A percentile compares a stretch with the other conserved stretches of the same genome.
Conservation (phyloP, 2,888 invertebrate genomes). For the Halocaridina rubra region DNA sequence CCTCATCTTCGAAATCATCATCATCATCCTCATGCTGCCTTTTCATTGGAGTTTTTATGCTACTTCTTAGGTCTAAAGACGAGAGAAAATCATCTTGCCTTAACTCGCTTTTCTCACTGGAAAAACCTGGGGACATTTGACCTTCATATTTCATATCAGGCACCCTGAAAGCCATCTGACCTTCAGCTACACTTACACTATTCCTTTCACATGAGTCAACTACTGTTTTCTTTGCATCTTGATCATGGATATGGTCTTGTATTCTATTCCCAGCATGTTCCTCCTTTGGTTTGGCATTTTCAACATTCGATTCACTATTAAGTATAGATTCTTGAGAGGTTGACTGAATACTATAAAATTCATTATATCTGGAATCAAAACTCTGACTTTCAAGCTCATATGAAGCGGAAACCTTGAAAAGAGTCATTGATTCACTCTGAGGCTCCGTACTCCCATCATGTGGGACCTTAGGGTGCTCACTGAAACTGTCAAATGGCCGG, state of each 20-base stretch:
- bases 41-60: slow-evolving; percentile 30
- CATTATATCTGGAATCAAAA: slow-evolving; percentile 41
- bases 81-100: slow-evolving; percentile 62
- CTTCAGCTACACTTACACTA: background rate
- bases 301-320: slow-evolving; percentile 15
- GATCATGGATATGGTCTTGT: background rate
- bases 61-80: slow-evolving; percentile 58
- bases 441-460: slow-evolving; percentile 41
- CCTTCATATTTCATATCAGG: slow-evolving; percentile 14
- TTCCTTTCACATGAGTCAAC: background rate
- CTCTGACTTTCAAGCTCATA: slow-evolving; percentile 47
- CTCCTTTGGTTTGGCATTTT: slow-evolving; percentile 25
- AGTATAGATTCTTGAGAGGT: slow-evolving; percentile 32
- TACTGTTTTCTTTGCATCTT: background rate
- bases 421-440: slow-evolving; percentile 25
- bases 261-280: background rate
- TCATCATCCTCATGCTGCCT: slow-evolving; percentile 52
- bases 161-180: background rate
- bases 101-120: slow-evolving; percentile 33
- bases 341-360: slow-evolving; percentile 38
- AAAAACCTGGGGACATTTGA: background rate
- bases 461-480: slow-evolving; percentile 31
- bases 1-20: slow-evolving; percentile 60
- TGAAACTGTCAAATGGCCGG: slow-evolving; percentile 52
- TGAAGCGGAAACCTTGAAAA: slow-evolving; percentile 37